Base-by-base conservation (phyloP, 2,888 invertebrate genomes). In the Machimus rusticus region DNA sequence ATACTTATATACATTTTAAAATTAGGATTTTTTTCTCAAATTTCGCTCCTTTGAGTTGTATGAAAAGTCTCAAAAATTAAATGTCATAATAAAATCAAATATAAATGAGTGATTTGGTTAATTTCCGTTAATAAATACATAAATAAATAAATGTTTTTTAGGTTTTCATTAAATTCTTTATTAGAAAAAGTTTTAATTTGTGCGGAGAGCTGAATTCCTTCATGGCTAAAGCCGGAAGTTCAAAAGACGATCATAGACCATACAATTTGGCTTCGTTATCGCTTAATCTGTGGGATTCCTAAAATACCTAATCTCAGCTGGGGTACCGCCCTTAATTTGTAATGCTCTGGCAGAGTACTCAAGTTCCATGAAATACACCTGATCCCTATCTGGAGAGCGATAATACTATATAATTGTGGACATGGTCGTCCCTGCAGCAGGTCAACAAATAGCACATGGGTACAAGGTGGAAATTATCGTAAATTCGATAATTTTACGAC, bases 401-500 rank as follows among this genome's bases (percentile, higher is more conserved):
- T 87, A 87, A 85, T 78, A 87, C 77, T 87, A 87, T 37, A 87
- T 85, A 77, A 85, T 85, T 77, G 85, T 85, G 84, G 85, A 87
- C 87, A 87, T 28, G 43, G 84, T 85, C 76, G 57, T 84, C 76
- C 84, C 74, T 84, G 55, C 66, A 87, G 9, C 86, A 46, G 86
- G 79, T 86, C 87, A 87, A 86, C 86, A 87, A 87, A 87, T 86
- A 87, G 87, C 87, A 79, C 79, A 87, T 51, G 78, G 28, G 46
- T 87, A 88, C 88, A 87, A 88, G 85, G 57, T 79, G 76, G 87
- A 87, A 87, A 88, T 88, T 87, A 88, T 88, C 88, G 87, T 88
- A 88, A 88, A 88, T 88, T 88, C 86, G 87, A 84, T 88, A 88
- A 88, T 88, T 88, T 88, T 88, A 88, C 87, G 81, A 87, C 85